Conservation (phyloP, 2,113 vertebrate genomes). For the Varanus komodoensis region DNA sequence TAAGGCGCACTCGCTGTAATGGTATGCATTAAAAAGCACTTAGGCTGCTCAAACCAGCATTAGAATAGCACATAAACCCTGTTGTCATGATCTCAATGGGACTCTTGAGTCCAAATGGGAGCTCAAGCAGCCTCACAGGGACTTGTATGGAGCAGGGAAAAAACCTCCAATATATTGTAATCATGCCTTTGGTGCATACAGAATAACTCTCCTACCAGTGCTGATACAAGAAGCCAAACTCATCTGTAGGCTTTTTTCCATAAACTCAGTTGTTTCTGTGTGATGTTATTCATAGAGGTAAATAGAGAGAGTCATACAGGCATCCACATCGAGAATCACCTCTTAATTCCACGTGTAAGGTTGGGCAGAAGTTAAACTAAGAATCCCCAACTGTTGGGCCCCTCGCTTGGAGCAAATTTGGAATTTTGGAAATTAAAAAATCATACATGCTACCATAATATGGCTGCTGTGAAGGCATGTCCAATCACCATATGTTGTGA, state of each 20-base stretch:
- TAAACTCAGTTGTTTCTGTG: not conserved
- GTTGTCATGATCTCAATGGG: conserved; percentile 60
- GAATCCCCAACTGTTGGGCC: too few relatives aligned
- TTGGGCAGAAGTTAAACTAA: not conserved
- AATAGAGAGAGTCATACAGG: not conserved
- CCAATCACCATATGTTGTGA: too few relatives aligned
- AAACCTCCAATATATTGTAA: not conserved
- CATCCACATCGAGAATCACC: not conserved
- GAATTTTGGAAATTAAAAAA: too few relatives aligned
- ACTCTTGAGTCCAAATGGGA: conserved; percentile 68
- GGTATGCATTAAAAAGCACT: conserved; percentile 71
- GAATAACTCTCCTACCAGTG: not conserved
- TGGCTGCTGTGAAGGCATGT: too few relatives aligned
- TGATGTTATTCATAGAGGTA: not conserved
- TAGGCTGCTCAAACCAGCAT: conserved; percentile 63
- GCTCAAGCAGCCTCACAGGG: conserved; percentile 38
- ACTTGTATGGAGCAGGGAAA: not conserved
- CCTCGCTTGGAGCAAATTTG: too few relatives aligned
- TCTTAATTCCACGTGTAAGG: not conserved
- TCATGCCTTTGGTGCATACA: not conserved
- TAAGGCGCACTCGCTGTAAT: conserved; percentile 46
- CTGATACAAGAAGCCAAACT: not conserved
- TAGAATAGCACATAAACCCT: conserved; percentile 69
- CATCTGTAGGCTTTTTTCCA: not conserved
- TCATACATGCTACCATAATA: too few relatives aligned